Evolutionary conservation across 2,888 invertebrate species (phyloP).

Genomic region (Spilarctia lutea): DNA sequence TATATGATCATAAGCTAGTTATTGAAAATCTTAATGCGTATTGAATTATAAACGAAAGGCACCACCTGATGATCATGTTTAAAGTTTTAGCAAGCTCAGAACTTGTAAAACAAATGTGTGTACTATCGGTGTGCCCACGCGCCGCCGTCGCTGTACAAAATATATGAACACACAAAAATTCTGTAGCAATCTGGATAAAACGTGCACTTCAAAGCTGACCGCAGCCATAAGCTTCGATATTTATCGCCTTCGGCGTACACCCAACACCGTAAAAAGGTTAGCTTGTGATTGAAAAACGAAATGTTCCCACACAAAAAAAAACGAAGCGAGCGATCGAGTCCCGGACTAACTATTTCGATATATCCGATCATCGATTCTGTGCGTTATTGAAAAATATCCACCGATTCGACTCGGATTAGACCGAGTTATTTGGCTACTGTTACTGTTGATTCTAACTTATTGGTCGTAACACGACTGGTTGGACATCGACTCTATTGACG

Average conservation of each 20-base stretch:
- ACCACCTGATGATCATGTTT: constrained; percentile 35
- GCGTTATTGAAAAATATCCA: constrained; percentile 80
- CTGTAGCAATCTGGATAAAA: constrained; percentile 71
- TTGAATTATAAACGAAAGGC: not conserved
- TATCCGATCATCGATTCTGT: constrained; percentile 52
- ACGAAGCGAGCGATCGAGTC: constrained; percentile 45
- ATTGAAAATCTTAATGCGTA: not conserved
- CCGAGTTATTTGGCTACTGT: constrained; percentile 78
- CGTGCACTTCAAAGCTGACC: constrained; percentile 76
- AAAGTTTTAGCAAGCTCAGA: constrained; percentile 37
- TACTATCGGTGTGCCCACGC: constrained; percentile 43
- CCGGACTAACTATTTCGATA: constrained; percentile 53
- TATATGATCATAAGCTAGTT: not conserved
- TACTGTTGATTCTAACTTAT: constrained; percentile 80
- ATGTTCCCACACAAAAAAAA: constrained; percentile 78
- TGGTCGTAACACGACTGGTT: constrained; percentile 60
- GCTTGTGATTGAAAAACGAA: constrained; percentile 80
- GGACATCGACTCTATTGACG: constrained; percentile 23
- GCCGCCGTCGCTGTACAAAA: constrained; percentile 35
- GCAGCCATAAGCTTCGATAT: constrained; percentile 81
- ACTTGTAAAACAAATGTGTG: constrained; percentile 42
- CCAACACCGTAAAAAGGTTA: constrained; percentile 75
- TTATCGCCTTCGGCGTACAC: constrained; percentile 75
- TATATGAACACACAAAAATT: constrained; percentile 53
- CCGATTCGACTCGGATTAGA: constrained; percentile 82